Conservation (phyloP, 1,140 invertebrate species). For the Drosophila watanabei region DNA sequence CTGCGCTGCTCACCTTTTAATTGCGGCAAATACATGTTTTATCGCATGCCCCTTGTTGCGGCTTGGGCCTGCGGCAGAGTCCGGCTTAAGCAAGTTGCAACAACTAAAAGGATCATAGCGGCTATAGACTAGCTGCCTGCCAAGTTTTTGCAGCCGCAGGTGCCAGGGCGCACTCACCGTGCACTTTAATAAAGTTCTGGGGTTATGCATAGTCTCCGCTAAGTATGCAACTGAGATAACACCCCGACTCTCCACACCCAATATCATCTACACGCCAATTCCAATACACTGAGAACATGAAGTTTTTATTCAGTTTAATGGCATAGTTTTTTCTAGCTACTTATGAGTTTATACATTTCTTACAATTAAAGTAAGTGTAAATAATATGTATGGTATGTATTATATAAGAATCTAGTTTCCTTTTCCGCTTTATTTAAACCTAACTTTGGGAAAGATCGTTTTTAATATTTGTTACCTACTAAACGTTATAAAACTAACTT, state of each 20-base stretch:
- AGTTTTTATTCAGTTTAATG: no score
- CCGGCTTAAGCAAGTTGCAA: conserved; percentile 30
- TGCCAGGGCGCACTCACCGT: conserved; percentile 46
- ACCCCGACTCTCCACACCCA: background rate
- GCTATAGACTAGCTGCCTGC: conserved; percentile 29
- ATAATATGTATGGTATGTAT: no score
- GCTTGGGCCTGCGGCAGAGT: conserved; percentile 17
- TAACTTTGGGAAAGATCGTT: no score
- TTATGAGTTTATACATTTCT: background rate
- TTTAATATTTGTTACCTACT: no score
- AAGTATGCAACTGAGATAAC: conserved; percentile 40
- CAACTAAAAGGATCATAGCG: conserved; percentile 50
- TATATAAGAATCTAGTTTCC: no score
- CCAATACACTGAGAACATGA: conserved; percentile 6
- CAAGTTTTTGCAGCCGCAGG: conserved; percentile 58
- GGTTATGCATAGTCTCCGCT: conserved; percentile 44
- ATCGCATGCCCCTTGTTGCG: conserved; percentile 37
- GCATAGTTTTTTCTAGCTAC: background rate
- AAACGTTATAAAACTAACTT: no score
- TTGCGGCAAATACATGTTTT: conserved; percentile 67
- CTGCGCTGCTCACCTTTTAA: conserved; percentile 44
- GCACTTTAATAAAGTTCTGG: conserved; percentile 71
- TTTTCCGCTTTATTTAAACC: no score
- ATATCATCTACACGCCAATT: background rate
- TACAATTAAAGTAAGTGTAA: no score